Conservation (phyloP, 2,113 vertebrate genomes). For the Ginglymostoma cirratum region DNA sequence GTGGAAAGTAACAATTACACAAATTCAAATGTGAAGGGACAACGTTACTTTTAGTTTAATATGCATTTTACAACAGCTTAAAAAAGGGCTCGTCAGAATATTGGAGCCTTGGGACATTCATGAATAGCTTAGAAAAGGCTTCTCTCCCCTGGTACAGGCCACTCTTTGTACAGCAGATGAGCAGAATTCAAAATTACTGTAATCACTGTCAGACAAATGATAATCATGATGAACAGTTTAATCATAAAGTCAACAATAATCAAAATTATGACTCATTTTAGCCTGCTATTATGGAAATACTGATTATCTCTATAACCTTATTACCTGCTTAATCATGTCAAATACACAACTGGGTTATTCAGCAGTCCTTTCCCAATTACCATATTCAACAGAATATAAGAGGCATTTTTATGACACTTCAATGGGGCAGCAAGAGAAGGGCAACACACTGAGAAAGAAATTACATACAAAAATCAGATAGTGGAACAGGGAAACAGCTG, state of each 20-base stretch:
- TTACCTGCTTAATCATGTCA: slow-evolving; percentile 26
- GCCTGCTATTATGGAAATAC: slow-evolving; percentile 26
- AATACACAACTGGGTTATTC: slow-evolving; percentile 9
- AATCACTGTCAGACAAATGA: slow-evolving; percentile 19
- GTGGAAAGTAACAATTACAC: not conserved
- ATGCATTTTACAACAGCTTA: not conserved
- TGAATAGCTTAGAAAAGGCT: not conserved
- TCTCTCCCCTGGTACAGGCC: not conserved
- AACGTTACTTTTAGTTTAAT: not conserved
- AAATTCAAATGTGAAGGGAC: not conserved
- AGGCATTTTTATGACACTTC: not conserved
- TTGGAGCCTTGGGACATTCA: not conserved
- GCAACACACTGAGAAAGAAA: not conserved
- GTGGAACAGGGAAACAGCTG: not conserved
- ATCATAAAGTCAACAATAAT: slow-evolving; percentile 30
- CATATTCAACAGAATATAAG: not conserved
- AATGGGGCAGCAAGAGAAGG: not conserved
- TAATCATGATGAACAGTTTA: slow-evolving; percentile 29
- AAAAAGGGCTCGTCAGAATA: not conserved
- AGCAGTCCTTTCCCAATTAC: slow-evolving; percentile 14
- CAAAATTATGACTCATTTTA: slow-evolving; percentile 23
- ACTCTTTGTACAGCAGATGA: not conserved
- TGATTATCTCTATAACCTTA: slow-evolving; percentile 18
- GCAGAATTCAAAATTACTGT: slow-evolving; percentile 25
- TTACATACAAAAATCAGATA: slow-evolving; percentile 1